phyloP scores from a whole-genome alignment of 2,797 vertebrate genomes.

The Tinamus major region DNA sequence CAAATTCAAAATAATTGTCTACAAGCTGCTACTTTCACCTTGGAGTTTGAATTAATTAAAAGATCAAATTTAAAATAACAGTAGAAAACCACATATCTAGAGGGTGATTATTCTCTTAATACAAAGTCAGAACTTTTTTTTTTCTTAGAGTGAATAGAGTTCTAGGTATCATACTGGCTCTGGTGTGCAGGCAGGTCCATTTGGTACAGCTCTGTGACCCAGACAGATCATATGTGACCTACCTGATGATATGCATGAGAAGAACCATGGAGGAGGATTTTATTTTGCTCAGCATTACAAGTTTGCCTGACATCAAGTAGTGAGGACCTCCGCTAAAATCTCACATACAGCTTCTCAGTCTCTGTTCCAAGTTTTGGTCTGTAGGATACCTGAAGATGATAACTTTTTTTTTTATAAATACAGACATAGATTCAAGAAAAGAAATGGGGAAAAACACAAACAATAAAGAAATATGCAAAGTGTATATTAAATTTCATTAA shows the following conservation, averaged over 20 bases:
- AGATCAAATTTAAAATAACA: neutral
- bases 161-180: neutral
- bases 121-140: neutral
- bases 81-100: neutral
- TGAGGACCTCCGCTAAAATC: neutral
- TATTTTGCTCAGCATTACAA: neutral
- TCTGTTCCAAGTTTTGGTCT: neutral
- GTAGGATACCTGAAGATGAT: neutral
- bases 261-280: neutral
- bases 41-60: slow-evolving; percentile 19
- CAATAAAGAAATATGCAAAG: neutral
- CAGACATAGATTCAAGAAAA: neutral
- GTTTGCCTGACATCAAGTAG: neutral
- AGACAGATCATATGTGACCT: neutral
- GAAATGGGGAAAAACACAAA: neutral
- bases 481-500: neutral
- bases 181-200: neutral
- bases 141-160: neutral
- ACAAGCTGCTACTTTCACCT: neutral
- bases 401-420: neutral
- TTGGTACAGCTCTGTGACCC: fast-evolving
- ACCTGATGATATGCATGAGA: neutral
- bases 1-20: slow-evolving; percentile 33
- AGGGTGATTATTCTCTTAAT: neutral
- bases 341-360: neutral